These are phyloP conservation scores for Spilarctia lutea DNA, from an alignment of 2,888 invertebrate genomes.

Conservation along the genomic window DNA sequence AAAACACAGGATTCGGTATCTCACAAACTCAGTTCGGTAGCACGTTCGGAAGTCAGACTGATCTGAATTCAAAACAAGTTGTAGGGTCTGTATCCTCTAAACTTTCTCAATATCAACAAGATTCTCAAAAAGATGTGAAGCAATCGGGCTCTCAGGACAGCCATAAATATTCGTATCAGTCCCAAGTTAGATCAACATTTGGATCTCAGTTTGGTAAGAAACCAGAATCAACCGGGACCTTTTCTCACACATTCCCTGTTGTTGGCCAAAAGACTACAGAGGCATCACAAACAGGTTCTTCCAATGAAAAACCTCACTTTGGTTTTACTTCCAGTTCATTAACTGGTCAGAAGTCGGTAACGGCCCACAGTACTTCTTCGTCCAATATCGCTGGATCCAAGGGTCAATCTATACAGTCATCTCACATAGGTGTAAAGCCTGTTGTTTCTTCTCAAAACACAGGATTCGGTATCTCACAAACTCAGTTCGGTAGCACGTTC, in stretches of 20 bases:
- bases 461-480: neutral
- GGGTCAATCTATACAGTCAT: neutral
- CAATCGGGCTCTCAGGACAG: neutral
- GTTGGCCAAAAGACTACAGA: neutral
- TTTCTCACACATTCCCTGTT: neutral
- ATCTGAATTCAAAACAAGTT: neutral
- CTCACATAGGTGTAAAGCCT: conserved; percentile 1
- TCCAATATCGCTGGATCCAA: neutral
- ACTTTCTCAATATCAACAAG: conserved; percentile 1
- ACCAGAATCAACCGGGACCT: too few relatives aligned
- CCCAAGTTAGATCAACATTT: too few relatives aligned
- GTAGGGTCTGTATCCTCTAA: neutral
- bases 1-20: neutral
- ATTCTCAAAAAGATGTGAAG: neutral
- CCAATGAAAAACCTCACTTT: neutral
- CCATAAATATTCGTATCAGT: too few relatives aligned
- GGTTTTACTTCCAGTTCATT: neutral
- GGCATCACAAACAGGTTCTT: neutral
- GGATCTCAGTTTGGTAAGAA: too few relatives aligned
- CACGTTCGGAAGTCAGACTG: conserved; percentile 2
- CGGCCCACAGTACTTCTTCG: neutral
- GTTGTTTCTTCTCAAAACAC: neutral
- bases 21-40: conserved; percentile 10
- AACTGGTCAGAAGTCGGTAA: neutral
- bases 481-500: neutral